These are phyloP conservation scores for Uropetala carovei DNA, from an alignment of 2,888 invertebrate genomes.

Conservation along the genomic window DNA sequence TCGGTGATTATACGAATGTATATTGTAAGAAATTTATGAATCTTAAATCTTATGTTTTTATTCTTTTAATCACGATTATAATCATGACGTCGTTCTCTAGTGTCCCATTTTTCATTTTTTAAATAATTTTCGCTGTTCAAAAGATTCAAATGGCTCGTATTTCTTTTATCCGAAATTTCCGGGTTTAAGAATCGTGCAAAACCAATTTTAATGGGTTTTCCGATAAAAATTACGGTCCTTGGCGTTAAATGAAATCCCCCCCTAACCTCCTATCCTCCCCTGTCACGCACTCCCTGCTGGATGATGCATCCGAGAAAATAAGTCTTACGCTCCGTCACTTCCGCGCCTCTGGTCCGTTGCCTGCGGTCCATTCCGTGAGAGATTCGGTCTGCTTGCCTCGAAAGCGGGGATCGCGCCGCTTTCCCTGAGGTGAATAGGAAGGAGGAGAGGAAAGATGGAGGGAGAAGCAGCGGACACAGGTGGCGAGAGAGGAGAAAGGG, in stretches of 20 bases:
- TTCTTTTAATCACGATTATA: too few relatives aligned
- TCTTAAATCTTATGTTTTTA: too few relatives aligned
- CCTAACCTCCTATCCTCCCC: neutral
- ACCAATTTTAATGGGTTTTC: neutral
- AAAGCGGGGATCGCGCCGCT: neutral
- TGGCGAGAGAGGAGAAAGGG: neutral
- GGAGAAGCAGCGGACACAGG: neutral
- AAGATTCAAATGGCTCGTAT: neutral
- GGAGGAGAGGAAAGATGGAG: neutral
- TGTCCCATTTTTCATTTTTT: neutral
- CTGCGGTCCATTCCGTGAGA: neutral
- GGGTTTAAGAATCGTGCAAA: neutral
- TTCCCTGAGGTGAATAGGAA: neutral
- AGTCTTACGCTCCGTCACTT: conserved; percentile 17
- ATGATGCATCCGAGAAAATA: neutral
- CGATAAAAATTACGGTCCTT: neutral
- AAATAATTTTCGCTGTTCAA: neutral
- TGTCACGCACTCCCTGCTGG: neutral
- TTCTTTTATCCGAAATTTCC: neutral
- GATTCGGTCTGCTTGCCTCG: conserved; percentile 35
- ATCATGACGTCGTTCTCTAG: neutral
- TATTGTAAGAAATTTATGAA: too few relatives aligned
- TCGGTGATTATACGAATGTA: too few relatives aligned
- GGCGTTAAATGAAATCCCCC: neutral
- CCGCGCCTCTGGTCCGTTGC: conserved; percentile 10